Evolutionary conservation across 1,140 invertebrate genomes (phyloP).

Genomic region (Bicyclus anynana): DNA sequence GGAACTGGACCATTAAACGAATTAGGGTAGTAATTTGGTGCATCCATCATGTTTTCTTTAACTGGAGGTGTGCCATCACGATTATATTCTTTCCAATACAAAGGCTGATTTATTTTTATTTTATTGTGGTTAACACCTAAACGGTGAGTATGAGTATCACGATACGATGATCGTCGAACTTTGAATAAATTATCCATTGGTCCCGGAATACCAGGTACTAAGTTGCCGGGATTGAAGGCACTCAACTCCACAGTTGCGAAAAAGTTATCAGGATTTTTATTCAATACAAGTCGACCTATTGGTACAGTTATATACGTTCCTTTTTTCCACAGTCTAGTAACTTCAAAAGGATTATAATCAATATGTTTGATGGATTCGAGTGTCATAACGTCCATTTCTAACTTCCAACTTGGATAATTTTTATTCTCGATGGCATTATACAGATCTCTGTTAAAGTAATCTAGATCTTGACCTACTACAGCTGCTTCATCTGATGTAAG

Average conservation of each 20-base stretch:
- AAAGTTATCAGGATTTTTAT: slow-evolving; percentile 90
- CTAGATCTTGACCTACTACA: slow-evolving; percentile 34
- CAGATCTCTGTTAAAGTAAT: slow-evolving; percentile 50
- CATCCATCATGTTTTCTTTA: slow-evolving; percentile 82
- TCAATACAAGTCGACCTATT: slow-evolving; percentile 89
- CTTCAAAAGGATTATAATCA: slow-evolving; percentile 81
- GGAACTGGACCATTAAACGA: slow-evolving; percentile 88
- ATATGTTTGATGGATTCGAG: slow-evolving; percentile 73
- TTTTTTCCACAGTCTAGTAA: slow-evolving; percentile 89
- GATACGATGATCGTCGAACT: slow-evolving; percentile 91
- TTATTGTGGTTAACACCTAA: slow-evolving; percentile 91
- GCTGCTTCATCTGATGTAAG: slow-evolving; percentile 58
- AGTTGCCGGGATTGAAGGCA: slow-evolving; percentile 90
- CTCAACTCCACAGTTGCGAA: slow-evolving; percentile 91
- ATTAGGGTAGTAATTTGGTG: slow-evolving; percentile 96
- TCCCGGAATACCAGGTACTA: slow-evolving; percentile 91
- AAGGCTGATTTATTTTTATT: slow-evolving; percentile 93
- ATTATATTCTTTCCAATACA: slow-evolving; percentile 85
- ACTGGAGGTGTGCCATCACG: slow-evolving; percentile 78
- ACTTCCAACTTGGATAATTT: slow-evolving; percentile 84
- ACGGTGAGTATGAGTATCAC: slow-evolving; percentile 91
- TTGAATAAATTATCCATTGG: slow-evolving; percentile 92
- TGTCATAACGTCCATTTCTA: slow-evolving; percentile 79
- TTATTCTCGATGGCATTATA: slow-evolving; percentile 49
- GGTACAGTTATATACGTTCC: slow-evolving; percentile 88